A percentile compares a stretch with the other conserved stretches of the same genome.
These are phyloP conservation scores for Lasioglossum calceatum DNA, from an alignment of 2,888 invertebrate species.

Conservation along the genomic window DNA sequence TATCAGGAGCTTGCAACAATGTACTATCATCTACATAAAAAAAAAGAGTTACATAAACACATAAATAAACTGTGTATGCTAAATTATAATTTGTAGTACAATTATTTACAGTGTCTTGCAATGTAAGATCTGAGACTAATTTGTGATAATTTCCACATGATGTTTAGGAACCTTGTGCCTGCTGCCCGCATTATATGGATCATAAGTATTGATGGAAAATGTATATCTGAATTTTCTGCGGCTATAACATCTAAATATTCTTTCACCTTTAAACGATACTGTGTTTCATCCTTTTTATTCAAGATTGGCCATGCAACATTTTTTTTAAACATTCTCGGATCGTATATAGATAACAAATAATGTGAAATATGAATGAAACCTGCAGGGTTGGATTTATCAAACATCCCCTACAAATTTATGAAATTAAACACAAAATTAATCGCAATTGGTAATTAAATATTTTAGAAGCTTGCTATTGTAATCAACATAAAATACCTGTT, in stretches of 20 bases:
- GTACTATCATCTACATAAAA: slow-evolving; percentile 39
- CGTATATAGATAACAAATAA: slow-evolving; percentile 60
- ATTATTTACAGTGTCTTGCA: slow-evolving; percentile 39
- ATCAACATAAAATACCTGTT: slow-evolving; percentile 49
- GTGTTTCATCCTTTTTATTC: slow-evolving; percentile 46
- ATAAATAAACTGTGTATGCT: neutral
- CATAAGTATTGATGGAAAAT: slow-evolving; percentile 77
- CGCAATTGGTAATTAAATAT: neutral
- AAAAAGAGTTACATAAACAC: neutral
- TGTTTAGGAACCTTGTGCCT: slow-evolving; percentile 76
- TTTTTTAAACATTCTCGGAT: slow-evolving; percentile 44
- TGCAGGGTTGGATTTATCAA: slow-evolving; percentile 78
- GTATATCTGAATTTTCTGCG: slow-evolving; percentile 63
- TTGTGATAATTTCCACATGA: slow-evolving; percentile 80
- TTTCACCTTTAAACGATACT: slow-evolving; percentile 48
- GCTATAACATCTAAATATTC: slow-evolving; percentile 44
- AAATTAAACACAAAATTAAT: neutral
- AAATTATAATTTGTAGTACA: neutral
- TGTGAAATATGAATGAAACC: slow-evolving; percentile 79
- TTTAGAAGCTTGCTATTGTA: neutral
- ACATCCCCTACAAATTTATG: slow-evolving; percentile 76
- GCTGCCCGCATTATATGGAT: slow-evolving; percentile 78
- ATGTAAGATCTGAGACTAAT: slow-evolving; percentile 70
- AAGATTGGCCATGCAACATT: slow-evolving; percentile 53
- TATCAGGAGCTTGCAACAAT: slow-evolving; percentile 36